Conservation (phyloP, 2,888 invertebrate genomes). For the Helleia helle region DNA sequence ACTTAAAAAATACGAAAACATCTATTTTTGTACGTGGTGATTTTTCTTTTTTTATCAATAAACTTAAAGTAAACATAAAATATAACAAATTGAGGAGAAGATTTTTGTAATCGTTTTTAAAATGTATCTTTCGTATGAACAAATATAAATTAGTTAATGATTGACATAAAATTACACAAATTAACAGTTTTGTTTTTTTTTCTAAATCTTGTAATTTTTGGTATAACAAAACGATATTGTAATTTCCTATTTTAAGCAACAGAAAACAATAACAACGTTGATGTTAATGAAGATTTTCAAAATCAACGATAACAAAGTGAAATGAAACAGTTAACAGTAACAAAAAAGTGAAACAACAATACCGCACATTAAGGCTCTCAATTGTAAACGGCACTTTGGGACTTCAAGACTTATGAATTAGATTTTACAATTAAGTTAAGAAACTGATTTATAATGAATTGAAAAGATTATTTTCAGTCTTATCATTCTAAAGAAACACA, state of each 20-base stretch:
- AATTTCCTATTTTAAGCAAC: conserved; percentile 10
- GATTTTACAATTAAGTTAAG: not conserved
- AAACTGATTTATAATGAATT: conserved; percentile 13
- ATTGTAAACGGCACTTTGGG: not conserved
- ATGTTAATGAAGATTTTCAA: conserved; percentile 9
- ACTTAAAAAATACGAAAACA: too few relatives aligned
- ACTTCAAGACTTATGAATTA: not conserved
- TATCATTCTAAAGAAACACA: conserved; percentile 25
- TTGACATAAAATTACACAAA: too few relatives aligned
- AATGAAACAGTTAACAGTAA: conserved; percentile 32
- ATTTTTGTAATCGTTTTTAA: too few relatives aligned
- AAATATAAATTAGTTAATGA: too few relatives aligned
- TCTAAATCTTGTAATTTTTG: not conserved
- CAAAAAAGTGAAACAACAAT: conserved; percentile 36
- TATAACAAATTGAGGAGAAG: too few relatives aligned
- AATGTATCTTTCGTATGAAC: too few relatives aligned
- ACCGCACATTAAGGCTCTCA: conserved; percentile 63
- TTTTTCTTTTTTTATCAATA: too few relatives aligned
- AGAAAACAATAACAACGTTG: conserved; percentile 9
- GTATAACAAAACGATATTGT: not conserved
- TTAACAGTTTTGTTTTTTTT: too few relatives aligned
- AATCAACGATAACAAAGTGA: conserved; percentile 25
- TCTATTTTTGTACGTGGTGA: too few relatives aligned
- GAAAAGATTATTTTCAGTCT: too few relatives aligned
- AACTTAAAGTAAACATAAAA: too few relatives aligned